Base-by-base conservation (phyloP, 1,140 invertebrate species). In the Drosophila tropicalis region DNA sequence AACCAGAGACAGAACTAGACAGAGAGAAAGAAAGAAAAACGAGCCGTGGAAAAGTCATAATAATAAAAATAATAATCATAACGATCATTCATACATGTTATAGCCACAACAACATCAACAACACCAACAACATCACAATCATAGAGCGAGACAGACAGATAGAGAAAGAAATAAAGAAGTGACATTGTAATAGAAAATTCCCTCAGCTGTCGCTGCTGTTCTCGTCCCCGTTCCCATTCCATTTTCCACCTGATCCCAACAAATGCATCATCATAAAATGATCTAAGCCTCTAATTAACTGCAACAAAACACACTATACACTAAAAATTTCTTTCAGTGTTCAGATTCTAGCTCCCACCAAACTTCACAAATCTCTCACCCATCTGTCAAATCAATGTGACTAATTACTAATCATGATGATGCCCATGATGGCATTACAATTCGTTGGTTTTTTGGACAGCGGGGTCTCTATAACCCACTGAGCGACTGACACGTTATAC, bases 341-440 rank as follows among this genome's bases (percentile, higher is more conserved):
- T 40, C 7, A 32, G 36, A 3, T 13, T 13, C 1, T 7, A 62
- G 44, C 6, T 47, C 44, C 17, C 17, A 34, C 36, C 54, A 0
- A 40, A 22, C 6, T 9, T 25, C 4, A 51, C 17, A 60, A 54
- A 55, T 32, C 62, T 56, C 65, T 13, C 67, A 66, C 54, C 61
- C 17, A 74, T 70, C 66, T 81, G 81, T 84, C 78, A 84, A 84
- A 78, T 86, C 70, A 64, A 68, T 51, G 19, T 9, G 87, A 82
- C 82, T 85, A 85, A 85, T 85, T 71, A 87, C 83, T 81, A 85
- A 86, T 85, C 79, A 85, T 67, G n/a, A n/a, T n/a, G n/a, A n/a
- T 74, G 68, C 70, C 34, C 34, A 36, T 36, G 34, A 36, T 36
- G 7, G 34, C 34, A 9, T 36, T 36, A 9, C 34, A 62, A 57